Evolutionary conservation across 2,888 invertebrate species (phyloP), one percentile per base, ranked within the genome.

Genomic region (Caenorhabditis afra): DNA sequence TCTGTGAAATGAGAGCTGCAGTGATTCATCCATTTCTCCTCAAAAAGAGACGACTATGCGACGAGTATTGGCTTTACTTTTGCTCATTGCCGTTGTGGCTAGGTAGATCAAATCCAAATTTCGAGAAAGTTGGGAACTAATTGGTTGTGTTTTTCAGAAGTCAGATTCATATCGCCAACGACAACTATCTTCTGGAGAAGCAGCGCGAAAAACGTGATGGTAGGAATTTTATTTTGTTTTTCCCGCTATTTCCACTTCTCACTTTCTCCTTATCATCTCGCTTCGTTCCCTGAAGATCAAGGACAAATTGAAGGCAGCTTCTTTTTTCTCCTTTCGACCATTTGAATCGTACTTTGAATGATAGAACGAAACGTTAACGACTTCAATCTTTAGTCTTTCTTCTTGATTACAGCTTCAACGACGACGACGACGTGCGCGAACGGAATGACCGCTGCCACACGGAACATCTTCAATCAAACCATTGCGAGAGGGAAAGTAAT

Each of bases 121-220:
- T 20, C 16, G 1, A 29, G n/a, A 53, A 53, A 35, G 10, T 23
- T n/a, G 4, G 35, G n/a, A 37, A 55, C 35, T n/a, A 55, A 35
- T 55, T 55, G 20, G n/a, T n/a, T n/a, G 37, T 11, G 16, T 22
- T 57, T 39, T 57, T 5, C 47, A 73, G 73, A 73, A 50, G 75
- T 23, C 61, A 67, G 44, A 47, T 67, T 22, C 75, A 67, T 23
- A 67, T 75, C 16, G 75, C 75, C 41, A 62, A 75, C 41, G 75
- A 75, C 44, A 62, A 75, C 37, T 55, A 75, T 23, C 57, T 67
- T 16, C 59, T 75, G 22, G 67, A 59, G 45, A 75, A 41, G 18
- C 49, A 55, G 20, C 64, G 75, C 29, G 47, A 39, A 53, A 75
- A 67, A 57, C 59, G 67, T 37, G 66, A 64, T 16, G 64, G 73